Base-by-base conservation (phyloP, 2,797 vertebrate genomes). In the Thripadectes ignobilis region DNA sequence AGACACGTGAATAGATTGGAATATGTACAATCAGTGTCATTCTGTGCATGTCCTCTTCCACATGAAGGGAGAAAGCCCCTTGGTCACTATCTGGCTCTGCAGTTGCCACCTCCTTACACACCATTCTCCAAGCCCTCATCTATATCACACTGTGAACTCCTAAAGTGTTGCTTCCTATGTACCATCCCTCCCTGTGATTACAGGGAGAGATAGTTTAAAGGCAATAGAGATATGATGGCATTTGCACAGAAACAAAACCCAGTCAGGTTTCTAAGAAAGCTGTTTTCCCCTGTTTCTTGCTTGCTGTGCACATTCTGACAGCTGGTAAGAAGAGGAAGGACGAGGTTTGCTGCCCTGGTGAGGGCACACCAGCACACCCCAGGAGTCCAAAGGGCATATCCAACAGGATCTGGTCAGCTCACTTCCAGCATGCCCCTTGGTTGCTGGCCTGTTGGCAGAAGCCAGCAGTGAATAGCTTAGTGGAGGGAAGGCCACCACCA, bases 121-220 rank as follows among this genome's bases (percentile, higher is more conserved):
- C 22, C 10, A 18, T 26, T 39, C 22, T 15, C 15, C 55, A 61
- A 43, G 19, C 19, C 52, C 34, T 36, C 46, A 61, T 8, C 26
- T 45, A 6, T n/a, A 48, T 19, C 21, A 78, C 45, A 67, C 51
- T 62, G 14, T 1, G 2, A 48, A 26, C 14, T 65, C 32, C 65
- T 63, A 5, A 79, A 34, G 9, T 10, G 27, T 24, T 61, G 46
- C 29, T 72, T 77, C 65, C 45, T 30, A 61, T 9, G n/a, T 23
- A 5, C 49, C 0, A 2, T 14, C 20, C 32, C 39, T 45, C 30
- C 24, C 59, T 71, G 55, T 0, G 0, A 6, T 48, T 81, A 52
- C 41, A 52, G 26, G 32, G 24, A 59, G 20, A 51, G 18, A n/a
- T 0, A 10, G 18, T 21, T 85, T 52, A 76, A 91, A 84, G 72